Evolutionary conservation across 2,888 invertebrate species (phyloP).

Genomic region (Carabus problematicus): DNA sequence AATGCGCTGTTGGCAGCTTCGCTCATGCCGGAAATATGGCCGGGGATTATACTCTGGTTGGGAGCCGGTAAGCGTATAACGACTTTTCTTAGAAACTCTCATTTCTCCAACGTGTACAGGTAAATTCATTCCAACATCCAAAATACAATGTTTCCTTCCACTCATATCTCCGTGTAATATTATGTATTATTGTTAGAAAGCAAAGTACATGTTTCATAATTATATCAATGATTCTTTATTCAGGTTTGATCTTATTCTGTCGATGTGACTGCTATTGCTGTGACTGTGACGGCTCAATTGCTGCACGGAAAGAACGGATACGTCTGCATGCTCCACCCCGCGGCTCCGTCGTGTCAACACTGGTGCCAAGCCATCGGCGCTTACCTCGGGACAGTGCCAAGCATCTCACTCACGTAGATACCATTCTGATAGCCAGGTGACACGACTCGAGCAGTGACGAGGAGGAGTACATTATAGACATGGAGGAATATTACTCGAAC

Average conservation of each 20-base stretch:
- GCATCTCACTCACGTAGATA: slow-evolving; percentile 64
- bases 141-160: neutral
- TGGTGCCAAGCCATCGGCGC: slow-evolving; percentile 44
- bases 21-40: slow-evolving; percentile 67
- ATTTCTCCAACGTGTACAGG: too few relatives aligned
- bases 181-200: too few relatives aligned
- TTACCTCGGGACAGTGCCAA: slow-evolving; percentile 51
- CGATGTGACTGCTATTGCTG: slow-evolving; percentile 57
- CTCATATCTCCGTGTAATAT: too few relatives aligned
- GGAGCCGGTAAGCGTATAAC: slow-evolving; percentile 62
- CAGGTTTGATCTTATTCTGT: slow-evolving; percentile 56
- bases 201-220: too few relatives aligned
- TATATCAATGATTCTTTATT: slow-evolving; percentile 42
- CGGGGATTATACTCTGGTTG: slow-evolving; percentile 67
- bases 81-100: neutral
- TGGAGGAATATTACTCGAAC: slow-evolving; percentile 30
- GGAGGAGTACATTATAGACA: slow-evolving; percentile 40
- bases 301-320: slow-evolving; percentile 52
- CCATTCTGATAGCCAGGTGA: slow-evolving; percentile 69
- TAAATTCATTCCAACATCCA: too few relatives aligned
- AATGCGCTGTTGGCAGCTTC: slow-evolving; percentile 64
- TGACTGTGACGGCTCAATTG: slow-evolving; percentile 48
- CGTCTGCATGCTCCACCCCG: slow-evolving; percentile 62
- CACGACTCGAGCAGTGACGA: slow-evolving; percentile 43
- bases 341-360: slow-evolving; percentile 54